Conservation (phyloP, 2,888 invertebrate species). For the Drosophila maculinotata region DNA sequence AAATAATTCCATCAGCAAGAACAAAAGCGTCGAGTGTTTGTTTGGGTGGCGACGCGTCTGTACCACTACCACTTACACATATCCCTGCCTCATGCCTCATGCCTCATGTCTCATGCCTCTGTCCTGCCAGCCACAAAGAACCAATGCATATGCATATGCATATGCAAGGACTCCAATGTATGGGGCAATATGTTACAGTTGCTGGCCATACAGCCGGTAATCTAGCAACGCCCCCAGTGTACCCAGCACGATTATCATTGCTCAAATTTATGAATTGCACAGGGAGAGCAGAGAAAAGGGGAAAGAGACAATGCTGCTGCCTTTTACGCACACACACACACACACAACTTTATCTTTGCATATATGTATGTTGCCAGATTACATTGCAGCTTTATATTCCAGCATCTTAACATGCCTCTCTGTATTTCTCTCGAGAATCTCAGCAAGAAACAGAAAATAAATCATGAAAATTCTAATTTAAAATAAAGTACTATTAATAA, state of each 20-base stretch:
- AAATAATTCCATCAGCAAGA: slow-evolving; percentile 83
- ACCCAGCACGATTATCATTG: slow-evolving; percentile 73
- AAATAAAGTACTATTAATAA: no score
- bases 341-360: neutral
- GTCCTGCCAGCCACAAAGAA: slow-evolving; percentile 32
- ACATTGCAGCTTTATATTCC: neutral
- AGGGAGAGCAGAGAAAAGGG: slow-evolving; percentile 1
- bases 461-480: no score
- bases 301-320: slow-evolving; percentile 1
- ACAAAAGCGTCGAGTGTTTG: slow-evolving; percentile 82
- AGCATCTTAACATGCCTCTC: no score
- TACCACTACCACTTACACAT: slow-evolving; percentile 10
- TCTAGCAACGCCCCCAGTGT: slow-evolving; percentile 53
- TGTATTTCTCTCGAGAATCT: no score
- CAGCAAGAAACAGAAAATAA: no score
- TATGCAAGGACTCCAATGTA: slow-evolving; percentile 35
- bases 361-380: neutral
- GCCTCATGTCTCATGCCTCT: neutral
- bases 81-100: neutral
- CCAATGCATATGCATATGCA: slow-evolving; percentile 48
- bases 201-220: slow-evolving; percentile 52
- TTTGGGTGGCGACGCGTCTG: slow-evolving; percentile 70
- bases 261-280: slow-evolving; percentile 76
- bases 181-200: slow-evolving; percentile 43
- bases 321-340: neutral